Percentiles rank a stretch among this genome's conserved stretches.
Conservation (phyloP, 2,797 vertebrate species). For the Enteromius viviparus region DNA sequence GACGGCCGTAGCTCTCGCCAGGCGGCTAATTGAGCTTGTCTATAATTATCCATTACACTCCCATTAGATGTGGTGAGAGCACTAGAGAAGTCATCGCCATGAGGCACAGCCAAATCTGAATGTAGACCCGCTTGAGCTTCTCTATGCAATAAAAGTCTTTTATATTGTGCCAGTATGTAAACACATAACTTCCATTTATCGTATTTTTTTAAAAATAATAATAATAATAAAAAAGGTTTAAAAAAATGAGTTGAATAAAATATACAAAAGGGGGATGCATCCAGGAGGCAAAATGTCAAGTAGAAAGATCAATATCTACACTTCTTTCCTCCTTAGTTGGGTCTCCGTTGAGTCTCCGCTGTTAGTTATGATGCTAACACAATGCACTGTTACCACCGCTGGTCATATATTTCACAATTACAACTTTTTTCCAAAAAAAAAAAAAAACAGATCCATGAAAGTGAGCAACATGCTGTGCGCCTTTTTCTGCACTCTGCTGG, state of each 20-base stretch:
- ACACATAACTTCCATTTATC: constrained; percentile 51
- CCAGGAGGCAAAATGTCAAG: constrained; percentile 46
- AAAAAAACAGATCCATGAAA: constrained; percentile 25
- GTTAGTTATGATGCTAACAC: constrained; percentile 44
- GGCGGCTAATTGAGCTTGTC: constrained; percentile 57
- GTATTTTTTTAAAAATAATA: constrained; percentile 24
- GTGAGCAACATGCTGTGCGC: constrained; percentile 40
- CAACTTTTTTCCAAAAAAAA: constrained; percentile 36
- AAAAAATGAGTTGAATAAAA: neutral
- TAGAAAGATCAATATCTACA: constrained; percentile 49
- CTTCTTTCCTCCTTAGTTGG: neutral
- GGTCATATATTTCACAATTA: constrained; percentile 53
- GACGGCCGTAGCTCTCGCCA: constrained; percentile 45
- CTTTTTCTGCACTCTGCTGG: constrained; percentile 71
- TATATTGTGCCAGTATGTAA: constrained; percentile 47
- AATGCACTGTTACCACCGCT: constrained; percentile 49
- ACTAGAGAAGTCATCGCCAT: constrained; percentile 9
- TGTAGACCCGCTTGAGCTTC: constrained; percentile 18
- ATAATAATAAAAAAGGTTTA: constrained; percentile 45
- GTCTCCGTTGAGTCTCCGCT: constrained; percentile 35
- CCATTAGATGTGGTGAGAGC: constrained; percentile 31
- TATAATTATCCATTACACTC: constrained; percentile 31
- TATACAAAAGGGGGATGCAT: constrained; percentile 16
- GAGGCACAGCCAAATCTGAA: constrained; percentile 46
- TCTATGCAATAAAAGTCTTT: constrained; percentile 58